Percentiles rank a stretch among this genome's conserved stretches.
These are phyloP conservation scores for Odontocerum albicorne DNA, from an alignment of 2,888 invertebrate genomes.

Conservation along the genomic window DNA sequence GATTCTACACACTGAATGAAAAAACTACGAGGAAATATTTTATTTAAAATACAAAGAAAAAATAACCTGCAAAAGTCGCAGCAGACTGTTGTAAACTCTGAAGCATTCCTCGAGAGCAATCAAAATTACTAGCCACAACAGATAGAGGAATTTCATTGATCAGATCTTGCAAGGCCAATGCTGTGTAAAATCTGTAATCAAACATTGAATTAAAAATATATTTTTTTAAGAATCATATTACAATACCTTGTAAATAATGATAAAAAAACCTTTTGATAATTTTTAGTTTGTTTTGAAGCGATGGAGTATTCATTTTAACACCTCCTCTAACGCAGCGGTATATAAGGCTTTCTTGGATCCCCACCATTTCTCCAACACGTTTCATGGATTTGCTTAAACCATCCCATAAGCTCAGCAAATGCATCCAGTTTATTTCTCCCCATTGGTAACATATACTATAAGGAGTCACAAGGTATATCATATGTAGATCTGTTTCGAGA, in stretches of 20 bases:
- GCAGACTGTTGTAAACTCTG: slow-evolving; percentile 94
- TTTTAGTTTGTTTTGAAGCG: slow-evolving; percentile 54
- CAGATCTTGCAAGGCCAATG: slow-evolving; percentile 89
- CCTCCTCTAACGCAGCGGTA: slow-evolving; percentile 73
- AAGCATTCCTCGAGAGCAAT: slow-evolving; percentile 84
- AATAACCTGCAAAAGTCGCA: slow-evolving; percentile 86
- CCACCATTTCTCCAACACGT: slow-evolving; percentile 86
- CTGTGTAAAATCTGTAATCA: slow-evolving; percentile 75
- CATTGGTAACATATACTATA: slow-evolving; percentile 82
- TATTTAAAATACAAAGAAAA: not conserved
- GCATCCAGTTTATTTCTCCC: slow-evolving; percentile 80
- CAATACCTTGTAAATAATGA: not conserved
- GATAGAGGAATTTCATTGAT: slow-evolving; percentile 86
- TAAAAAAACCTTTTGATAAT: slow-evolving; percentile 64
- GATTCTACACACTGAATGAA: not conserved
- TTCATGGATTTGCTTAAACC: slow-evolving; percentile 75
- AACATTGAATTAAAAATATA: not conserved
- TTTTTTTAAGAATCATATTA: not conserved
- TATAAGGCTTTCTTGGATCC: slow-evolving; percentile 84
- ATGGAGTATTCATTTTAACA: slow-evolving; percentile 58
- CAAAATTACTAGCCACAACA: slow-evolving; percentile 81
- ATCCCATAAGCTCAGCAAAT: slow-evolving; percentile 80
- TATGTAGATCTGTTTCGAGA: slow-evolving; percentile 91
- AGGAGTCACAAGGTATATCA: slow-evolving; percentile 94
- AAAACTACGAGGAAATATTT: not conserved